phyloP scores from a whole-genome alignment of 2,113 vertebrate species.

The Leptocoma aspasia region DNA sequence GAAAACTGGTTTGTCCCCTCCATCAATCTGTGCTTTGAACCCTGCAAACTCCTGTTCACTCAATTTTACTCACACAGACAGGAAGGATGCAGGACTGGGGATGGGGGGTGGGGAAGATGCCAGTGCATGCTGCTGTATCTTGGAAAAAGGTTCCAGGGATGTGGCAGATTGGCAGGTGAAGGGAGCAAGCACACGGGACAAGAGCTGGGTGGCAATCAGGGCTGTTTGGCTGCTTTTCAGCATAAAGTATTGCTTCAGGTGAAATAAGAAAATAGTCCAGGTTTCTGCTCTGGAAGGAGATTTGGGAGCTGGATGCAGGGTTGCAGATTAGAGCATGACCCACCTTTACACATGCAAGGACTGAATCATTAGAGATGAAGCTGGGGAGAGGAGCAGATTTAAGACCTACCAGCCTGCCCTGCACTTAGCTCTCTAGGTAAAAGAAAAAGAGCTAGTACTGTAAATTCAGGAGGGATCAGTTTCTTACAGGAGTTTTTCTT shows the following conservation, averaged over 20 bases:
- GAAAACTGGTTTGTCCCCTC: background rate
- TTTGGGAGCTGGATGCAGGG: background rate
- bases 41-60: background rate
- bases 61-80: background rate
- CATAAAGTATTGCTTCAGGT: background rate
- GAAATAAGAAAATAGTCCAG: background rate
- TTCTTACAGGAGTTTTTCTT: background rate
- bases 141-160: background rate
- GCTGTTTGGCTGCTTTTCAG: background rate
- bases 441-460: background rate
- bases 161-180: background rate
- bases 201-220: background rate
- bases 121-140: background rate
- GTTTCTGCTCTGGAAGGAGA: background rate
- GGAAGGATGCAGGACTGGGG: background rate
- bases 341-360: background rate
- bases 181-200: accelerated
- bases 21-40: background rate
- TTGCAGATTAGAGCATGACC: background rate
- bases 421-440: background rate
- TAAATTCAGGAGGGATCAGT: background rate
- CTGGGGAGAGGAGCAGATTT: background rate
- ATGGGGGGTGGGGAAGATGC: background rate
- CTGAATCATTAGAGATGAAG: background rate
- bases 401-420: background rate